Percentiles rank a stretch among this genome's conserved stretches.
phyloP scores from a whole-genome alignment of 2,113 vertebrate genomes.

The Gnathonemus longibarbis region DNA sequence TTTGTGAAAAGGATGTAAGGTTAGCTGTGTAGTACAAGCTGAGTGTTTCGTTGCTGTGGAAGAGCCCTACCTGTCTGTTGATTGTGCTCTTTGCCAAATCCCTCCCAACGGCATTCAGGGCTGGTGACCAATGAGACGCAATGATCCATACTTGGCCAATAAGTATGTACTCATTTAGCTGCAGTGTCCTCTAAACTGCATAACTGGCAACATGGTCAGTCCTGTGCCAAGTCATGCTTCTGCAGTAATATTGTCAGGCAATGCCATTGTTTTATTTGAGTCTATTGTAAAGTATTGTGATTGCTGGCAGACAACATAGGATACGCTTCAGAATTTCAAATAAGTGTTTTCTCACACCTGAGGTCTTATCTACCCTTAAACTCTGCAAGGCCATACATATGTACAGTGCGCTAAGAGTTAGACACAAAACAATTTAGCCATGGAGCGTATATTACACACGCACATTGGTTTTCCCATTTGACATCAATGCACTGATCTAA shows the following conservation, averaged over 20 bases:
- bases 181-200: not conserved
- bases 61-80: not conserved
- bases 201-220: not conserved
- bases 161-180: not conserved
- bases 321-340: not conserved
- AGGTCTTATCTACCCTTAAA: not conserved
- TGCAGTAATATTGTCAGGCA: not conserved
- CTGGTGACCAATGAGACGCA: not conserved
- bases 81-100: not conserved
- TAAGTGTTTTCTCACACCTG: not conserved
- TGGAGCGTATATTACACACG: not conserved
- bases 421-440: not conserved
- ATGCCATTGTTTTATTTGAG: not conserved
- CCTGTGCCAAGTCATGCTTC: not conserved
- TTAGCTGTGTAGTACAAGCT: not conserved
- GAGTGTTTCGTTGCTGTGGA: not conserved
- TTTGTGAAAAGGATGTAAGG: not conserved
- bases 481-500: not conserved
- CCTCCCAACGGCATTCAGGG: not conserved
- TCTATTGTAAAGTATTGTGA: not conserved
- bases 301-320: not conserved
- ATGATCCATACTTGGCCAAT: not conserved
- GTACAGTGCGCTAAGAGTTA: not conserved
- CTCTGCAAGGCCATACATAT: not conserved
- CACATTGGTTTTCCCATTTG: not conserved